These are phyloP conservation scores for Muscidifurax raptorellus DNA, from an alignment of 1,140 invertebrate genomes.

Conservation along the genomic window DNA sequence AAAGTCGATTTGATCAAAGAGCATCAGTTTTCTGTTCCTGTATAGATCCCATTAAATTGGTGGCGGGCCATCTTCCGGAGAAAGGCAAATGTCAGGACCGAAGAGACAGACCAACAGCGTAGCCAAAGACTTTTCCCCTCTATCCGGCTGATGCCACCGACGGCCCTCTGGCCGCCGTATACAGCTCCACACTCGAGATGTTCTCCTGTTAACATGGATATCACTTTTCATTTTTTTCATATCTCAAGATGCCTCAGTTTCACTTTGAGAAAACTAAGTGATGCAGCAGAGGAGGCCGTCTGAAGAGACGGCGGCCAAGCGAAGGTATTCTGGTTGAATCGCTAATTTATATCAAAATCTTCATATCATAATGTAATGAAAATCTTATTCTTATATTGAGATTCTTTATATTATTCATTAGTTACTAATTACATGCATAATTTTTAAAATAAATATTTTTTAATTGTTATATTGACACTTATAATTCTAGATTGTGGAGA, in stretches of 20 bases:
- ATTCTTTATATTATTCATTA: no score
- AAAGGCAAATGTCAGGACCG: constrained; percentile 64
- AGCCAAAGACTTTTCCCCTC: constrained; percentile 37
- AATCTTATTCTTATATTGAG: no score
- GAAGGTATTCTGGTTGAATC: no score
- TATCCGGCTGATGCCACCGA: background rate
- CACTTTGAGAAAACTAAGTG: background rate
- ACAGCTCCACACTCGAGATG: constrained; percentile 63
- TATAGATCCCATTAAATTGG: background rate
- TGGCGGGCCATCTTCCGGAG: constrained; percentile 55
- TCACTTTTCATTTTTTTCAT: constrained; percentile 76
- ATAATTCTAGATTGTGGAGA: no score
- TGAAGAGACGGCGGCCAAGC: no score
- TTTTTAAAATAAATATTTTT: no score
- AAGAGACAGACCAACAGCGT: constrained; percentile 4
- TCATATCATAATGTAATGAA: no score
- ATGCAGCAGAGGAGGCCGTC: no score
- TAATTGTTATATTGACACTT: no score
- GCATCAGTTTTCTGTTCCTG: background rate
- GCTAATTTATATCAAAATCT: no score
- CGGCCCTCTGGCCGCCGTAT: constrained; percentile 49
- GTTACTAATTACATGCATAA: no score
- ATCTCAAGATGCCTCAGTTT: constrained; percentile 56
- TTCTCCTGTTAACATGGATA: constrained; percentile 72
- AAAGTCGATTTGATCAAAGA: no score